Evolutionary conservation across 2,888 invertebrate species (phyloP), one percentile per base, ranked within the genome.

Genomic region (Pediacus dermestoides): DNA sequence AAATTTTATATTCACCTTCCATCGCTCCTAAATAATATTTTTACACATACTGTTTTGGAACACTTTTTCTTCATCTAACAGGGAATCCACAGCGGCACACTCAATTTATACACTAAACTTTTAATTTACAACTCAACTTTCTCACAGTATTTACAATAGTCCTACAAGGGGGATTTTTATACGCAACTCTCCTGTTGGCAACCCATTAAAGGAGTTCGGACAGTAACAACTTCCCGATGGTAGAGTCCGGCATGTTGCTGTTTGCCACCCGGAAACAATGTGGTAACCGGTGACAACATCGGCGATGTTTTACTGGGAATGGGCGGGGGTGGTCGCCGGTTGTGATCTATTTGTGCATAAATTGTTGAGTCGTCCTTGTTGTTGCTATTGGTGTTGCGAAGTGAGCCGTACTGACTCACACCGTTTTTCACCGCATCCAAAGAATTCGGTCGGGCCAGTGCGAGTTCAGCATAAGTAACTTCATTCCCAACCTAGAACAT

Each of bases 341-440:
- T 76, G 62, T 82, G 82, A 68, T 83, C 83, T 67, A 84, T 83
- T 71, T 83, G 82, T 42, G 84, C 83, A 67, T 84, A 83, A 61
- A 83, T 79, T 57, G 82, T 82, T 34, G 82, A 76, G 58, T 83
- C 82, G 54, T 81, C 80, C 28, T 50, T 60, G 37, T 63, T 60
- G 37, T 63, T 64, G 12, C 70, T 61, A 33, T n/a, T n/a, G 30
- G 58, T 63, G 37, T 63, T 64, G 12, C 70, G 61, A 33, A 56
- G 60, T 47, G 56, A 68, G 47, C 62, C 71, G 44, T 62, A 64
- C 46, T 63, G 64, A 46, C 53, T 59, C 30, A 54, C 57, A 28
- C 60, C 63, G 31, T 67, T 52, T 28, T 66, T 67, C 37, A 63
- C 56, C 10, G 65, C 51, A 30, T 73, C 74, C 39, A 76, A 63